Evolutionary conservation across 2,888 invertebrate species (phyloP), one percentile per base, ranked within the genome.

Genomic region (Trissolcus japonicus): DNA sequence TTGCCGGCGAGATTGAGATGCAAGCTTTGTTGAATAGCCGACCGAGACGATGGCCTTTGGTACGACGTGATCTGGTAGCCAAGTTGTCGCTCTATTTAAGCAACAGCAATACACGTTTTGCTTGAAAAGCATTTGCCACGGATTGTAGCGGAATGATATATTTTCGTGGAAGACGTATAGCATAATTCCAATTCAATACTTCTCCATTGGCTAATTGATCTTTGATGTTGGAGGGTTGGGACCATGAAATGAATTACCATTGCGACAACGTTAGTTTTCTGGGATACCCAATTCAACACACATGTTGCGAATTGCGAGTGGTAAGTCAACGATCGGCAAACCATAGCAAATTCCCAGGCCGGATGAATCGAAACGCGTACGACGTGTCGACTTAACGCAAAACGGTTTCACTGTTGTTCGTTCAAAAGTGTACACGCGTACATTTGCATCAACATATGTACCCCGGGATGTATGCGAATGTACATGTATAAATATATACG

Each of bases 361-460:
- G 82, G 81, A 86, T 84, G 83, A 84, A 83, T 85, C 82, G 81
- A 78, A 79, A 77, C 78, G 79, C 65, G 81, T 81, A 83, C 62
- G 66, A 80, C 81, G 79, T 51, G 51, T 63, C 80, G 80, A 84
- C 84, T 83, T 83, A 83, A 84, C 82, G 83, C 82, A 82, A 85
- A 85, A 84, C 82, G 82, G 83, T 85, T 82, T 81, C 78, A 79
- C 77, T 78, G 80, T 80, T 62, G 62, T 62, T 76, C 81, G 82
- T 65, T 79, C 59, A 79, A 77, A 76, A 78, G 72, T 69, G 74
- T 46, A 62, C 56, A 76, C 65, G 71, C 43, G 73, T 60, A 78
- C 68, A 66, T 75, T 68, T 71, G 59, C 78, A 57, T 76, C 62
- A 46, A 61, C 72, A 73, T 63, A 77, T 69, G 75, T 80, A 73